These are phyloP conservation scores for Leucoma salicis DNA, from an alignment of 2,888 invertebrate genomes.

Conservation along the genomic window DNA sequence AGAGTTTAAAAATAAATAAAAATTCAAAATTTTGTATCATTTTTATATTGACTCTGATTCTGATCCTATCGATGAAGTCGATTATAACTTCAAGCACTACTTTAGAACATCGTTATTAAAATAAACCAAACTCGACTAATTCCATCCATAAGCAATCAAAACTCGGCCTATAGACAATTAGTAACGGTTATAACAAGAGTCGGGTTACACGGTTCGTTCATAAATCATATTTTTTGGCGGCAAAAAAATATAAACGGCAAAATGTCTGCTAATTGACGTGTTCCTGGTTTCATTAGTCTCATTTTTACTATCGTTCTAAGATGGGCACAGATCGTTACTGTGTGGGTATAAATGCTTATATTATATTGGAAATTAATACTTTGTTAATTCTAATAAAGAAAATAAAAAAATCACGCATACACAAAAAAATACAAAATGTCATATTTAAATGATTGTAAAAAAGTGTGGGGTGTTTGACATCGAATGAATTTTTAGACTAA, in stretches of 20 bases:
- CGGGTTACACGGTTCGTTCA: conserved; percentile 60
- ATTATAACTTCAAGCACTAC: not conserved
- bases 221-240: conserved; percentile 74
- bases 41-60: not conserved
- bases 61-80: not conserved
- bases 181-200: conserved; percentile 71
- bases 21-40: too few species aligned
- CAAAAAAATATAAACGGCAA: conserved; percentile 60
- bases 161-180: conserved; percentile 64
- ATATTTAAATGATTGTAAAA: too few species aligned
- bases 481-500: too few species aligned
- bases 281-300: conserved; percentile 61
- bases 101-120: not conserved
- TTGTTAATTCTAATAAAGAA: too few species aligned
- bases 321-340: conserved; percentile 23
- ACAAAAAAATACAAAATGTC: too few species aligned
- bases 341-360: not conserved
- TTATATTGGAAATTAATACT: too few species aligned
- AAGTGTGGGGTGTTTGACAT: too few species aligned
- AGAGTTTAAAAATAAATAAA: too few species aligned
- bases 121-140: conserved; percentile 19
- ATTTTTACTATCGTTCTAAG: conserved; percentile 34
- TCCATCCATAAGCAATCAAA: conserved; percentile 45
- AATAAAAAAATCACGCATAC: too few species aligned
- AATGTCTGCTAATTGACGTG: conserved; percentile 79